Percentiles rank a stretch among this genome's conserved stretches.
Conservation (phyloP, 1,140 invertebrate genomes). For the Calephelis virginiensis region DNA sequence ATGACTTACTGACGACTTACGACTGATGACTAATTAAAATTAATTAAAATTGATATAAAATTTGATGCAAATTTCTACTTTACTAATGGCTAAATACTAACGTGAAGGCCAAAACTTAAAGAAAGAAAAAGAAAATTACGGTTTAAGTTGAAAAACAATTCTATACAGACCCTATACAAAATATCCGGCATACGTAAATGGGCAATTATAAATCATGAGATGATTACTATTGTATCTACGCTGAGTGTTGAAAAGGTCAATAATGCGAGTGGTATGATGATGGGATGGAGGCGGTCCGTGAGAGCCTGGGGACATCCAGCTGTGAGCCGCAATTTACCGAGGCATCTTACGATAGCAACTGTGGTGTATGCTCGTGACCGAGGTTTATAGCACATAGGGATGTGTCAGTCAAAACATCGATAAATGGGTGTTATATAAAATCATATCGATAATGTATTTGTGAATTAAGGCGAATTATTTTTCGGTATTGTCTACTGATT, state of each 20-base stretch:
- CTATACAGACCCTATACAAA: no score
- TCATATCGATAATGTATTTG: background rate
- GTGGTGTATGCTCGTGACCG: slow-evolving; percentile 72
- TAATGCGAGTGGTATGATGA: slow-evolving; percentile 21
- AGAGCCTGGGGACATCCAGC: slow-evolving; percentile 46
- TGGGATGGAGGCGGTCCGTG: slow-evolving; percentile 26
- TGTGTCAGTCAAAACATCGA: slow-evolving; percentile 31
- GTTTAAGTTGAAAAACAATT: no score
- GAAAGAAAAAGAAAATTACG: no score
- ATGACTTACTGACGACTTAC: no score
- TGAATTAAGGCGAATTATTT: no score
- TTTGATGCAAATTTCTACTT: no score
- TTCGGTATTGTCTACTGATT: no score
- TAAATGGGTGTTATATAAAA: background rate
- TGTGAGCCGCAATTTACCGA: slow-evolving; percentile 64
- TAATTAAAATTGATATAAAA: no score
- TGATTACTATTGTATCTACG: background rate
- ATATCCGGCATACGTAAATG: background rate
- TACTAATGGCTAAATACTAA: no score
- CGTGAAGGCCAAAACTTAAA: no score
- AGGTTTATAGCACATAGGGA: slow-evolving; percentile 49
- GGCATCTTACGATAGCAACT: slow-evolving; percentile 47
- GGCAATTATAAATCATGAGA: background rate
- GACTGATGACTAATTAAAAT: no score
- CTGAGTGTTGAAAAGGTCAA: slow-evolving; percentile 13